Conservation (phyloP, 2,113 vertebrate genomes). For the Spilogale gracilis region DNA sequence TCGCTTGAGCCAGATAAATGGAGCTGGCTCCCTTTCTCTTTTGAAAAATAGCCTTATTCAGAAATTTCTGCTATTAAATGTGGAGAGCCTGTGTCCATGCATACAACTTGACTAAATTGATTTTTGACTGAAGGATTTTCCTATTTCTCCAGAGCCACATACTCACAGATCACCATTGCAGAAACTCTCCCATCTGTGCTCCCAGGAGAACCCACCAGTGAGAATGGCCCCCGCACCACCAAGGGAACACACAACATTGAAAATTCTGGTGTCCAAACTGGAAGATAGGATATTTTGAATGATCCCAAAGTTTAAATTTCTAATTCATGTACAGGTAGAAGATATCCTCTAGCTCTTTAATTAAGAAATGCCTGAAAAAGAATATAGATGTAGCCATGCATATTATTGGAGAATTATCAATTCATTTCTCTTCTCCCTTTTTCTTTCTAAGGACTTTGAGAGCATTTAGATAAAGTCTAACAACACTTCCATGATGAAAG, state of each 20-base stretch:
- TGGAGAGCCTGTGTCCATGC: neutral
- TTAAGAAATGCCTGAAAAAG: slow-evolving; percentile 81
- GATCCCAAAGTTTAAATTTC: slow-evolving; percentile 72
- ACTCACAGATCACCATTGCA: neutral
- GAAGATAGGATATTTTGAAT: slow-evolving; percentile 74
- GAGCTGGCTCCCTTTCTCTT: neutral
- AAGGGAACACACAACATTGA: slow-evolving; percentile 48
- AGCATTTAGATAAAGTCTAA: slow-evolving; percentile 81
- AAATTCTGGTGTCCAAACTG: slow-evolving; percentile 46
- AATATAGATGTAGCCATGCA: slow-evolving; percentile 76
- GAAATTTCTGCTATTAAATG: neutral
- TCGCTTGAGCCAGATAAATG: neutral
- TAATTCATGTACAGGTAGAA: slow-evolving; percentile 81
- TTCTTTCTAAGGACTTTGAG: slow-evolving; percentile 82
- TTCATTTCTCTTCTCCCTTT: slow-evolving; percentile 70
- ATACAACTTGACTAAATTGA: neutral
- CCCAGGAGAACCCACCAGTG: slow-evolving; percentile 38
- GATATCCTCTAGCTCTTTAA: slow-evolving; percentile 48
- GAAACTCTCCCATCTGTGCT: neutral
- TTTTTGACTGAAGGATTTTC: neutral
- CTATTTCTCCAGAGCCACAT: neutral
- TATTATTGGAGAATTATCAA: slow-evolving; percentile 82
- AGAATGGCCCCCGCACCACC: slow-evolving; percentile 64
- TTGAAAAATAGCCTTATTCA: neutral
- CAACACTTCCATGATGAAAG: slow-evolving; percentile 74